Evolutionary conservation across 2,888 invertebrate species (phyloP), one percentile per base, ranked within the genome.

Genomic region (Boloria euphrosyne): DNA sequence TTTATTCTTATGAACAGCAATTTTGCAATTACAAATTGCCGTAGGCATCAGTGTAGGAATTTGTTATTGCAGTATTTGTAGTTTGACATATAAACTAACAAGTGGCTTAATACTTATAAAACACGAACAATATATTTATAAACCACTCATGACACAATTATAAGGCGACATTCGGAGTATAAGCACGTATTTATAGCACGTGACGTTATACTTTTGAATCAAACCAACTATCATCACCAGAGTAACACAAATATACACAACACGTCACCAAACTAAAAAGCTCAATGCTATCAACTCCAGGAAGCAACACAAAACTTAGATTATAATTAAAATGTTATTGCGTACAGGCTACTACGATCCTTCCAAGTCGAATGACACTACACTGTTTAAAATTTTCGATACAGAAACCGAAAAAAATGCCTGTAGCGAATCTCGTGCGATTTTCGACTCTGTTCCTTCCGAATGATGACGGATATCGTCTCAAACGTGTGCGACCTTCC

Each of bases 401-500:
- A 44, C 43, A 51, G 50, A 60, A 54, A 65, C 46, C 16, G 22
- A 44, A 55, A 57, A 66, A 66, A 38, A 50, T 27, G 49, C 17
- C 63, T 64, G 64, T 53, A 54, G 22, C 47, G 14, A 46, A 18
- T 65, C 47, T 50, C 61, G 50, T 58, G 64, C 67, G 43, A 60
- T 64, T 66, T 53, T 64, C 61, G 57, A 67, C 68, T 62, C 54
- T 63, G 62, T 69, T 65, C 58, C 62, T 55, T 38, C 53, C 57
- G 67, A 60, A 52, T 60, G 60, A 52, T 67, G 61, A 51, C 60
- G 64, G 49, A 62, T 61, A 63, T 58, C 66, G 64, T 50, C 53
- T 38, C 17, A 52, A 67, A 69, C 51, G 67, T 63, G 57, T 66
- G 59, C 66, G 75, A 70, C 72, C 71, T 73, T 72, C 66, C 64